Conservation (phyloP, 1,140 invertebrate species). For the Doryteuthis pealeii region DNA sequence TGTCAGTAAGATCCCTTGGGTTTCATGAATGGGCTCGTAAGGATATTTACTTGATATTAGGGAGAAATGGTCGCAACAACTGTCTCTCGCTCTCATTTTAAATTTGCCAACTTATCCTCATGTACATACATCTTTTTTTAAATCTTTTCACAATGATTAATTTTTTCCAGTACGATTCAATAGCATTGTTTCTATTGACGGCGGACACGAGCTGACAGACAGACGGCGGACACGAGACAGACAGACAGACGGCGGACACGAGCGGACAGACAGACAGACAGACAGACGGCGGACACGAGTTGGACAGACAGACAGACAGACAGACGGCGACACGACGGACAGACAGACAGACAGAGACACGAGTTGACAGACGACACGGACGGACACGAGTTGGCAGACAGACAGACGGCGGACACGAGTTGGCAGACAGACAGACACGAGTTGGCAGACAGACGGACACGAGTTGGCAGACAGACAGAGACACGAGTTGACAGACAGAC, state of each 20-base stretch:
- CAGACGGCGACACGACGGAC: constrained; percentile 4
- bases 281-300: neutral
- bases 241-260: constrained; percentile 15
- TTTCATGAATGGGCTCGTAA: too few species aligned
- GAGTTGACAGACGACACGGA: neutral
- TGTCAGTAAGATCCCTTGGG: too few species aligned
- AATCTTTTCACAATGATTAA: too few species aligned
- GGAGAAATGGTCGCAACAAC: too few species aligned
- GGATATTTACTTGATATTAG: too few species aligned
- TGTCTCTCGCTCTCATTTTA: too few species aligned
- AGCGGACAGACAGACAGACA: constrained; percentile 1
- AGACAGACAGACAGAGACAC: constrained; percentile 6
- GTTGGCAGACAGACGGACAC: neutral
- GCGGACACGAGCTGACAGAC: constrained; percentile 19
- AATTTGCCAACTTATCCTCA: too few species aligned
- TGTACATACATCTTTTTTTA: too few species aligned
- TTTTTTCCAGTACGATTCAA: too few species aligned
- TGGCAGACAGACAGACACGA: constrained; percentile 10
- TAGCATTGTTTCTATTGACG: too few species aligned
- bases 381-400: constrained; percentile 11
- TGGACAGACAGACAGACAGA: constrained; percentile 8
- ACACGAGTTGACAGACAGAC: too few species aligned
- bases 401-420: neutral
- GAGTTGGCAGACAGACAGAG: neutral
- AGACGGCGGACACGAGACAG: constrained; percentile 7